Conservation (phyloP, 2,888 invertebrate genomes). For the Cepaea hortensis region DNA sequence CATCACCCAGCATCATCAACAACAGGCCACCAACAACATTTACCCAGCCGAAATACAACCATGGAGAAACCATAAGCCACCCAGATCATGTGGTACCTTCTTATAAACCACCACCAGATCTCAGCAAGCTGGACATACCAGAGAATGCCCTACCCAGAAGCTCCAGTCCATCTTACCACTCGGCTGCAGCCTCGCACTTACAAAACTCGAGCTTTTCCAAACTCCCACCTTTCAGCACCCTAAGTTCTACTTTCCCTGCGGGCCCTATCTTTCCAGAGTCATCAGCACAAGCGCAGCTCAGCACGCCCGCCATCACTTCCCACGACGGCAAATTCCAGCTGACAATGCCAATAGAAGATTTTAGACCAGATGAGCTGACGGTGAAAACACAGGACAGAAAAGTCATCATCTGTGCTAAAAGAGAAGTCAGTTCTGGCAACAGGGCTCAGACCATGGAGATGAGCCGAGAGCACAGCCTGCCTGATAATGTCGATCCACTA, state of each 20-base stretch:
- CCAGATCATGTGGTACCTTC: conserved; percentile 44
- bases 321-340: conserved; percentile 69
- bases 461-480: conserved; percentile 73
- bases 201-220: conserved; percentile 35
- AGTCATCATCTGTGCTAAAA: conserved; percentile 68
- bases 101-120: conserved; percentile 44
- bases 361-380: conserved; percentile 73
- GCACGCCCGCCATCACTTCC: conserved; percentile 56
- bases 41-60: conserved; percentile 7
- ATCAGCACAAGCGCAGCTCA: conserved; percentile 40
- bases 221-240: conserved; percentile 21
- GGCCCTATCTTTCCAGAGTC: conserved; percentile 49
- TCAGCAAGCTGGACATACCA: conserved; percentile 47
- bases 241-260: conserved; percentile 44
- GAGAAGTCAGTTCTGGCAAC: conserved; percentile 71
- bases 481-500: conserved; percentile 74
- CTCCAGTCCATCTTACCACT: conserved; percentile 36
- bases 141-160: conserved; percentile 52
- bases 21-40: conserved; percentile 36
- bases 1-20: conserved; percentile 21
- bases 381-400: conserved; percentile 70
- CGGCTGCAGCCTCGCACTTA: conserved; percentile 33
- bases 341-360: conserved; percentile 74
- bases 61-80: conserved; percentile 19
- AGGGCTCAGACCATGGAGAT: conserved; percentile 72